Evolutionary conservation across 2,797 vertebrate genomes (phyloP), one percentile per base, ranked within the genome.

Genomic region (Sebastes glaucus): DNA sequence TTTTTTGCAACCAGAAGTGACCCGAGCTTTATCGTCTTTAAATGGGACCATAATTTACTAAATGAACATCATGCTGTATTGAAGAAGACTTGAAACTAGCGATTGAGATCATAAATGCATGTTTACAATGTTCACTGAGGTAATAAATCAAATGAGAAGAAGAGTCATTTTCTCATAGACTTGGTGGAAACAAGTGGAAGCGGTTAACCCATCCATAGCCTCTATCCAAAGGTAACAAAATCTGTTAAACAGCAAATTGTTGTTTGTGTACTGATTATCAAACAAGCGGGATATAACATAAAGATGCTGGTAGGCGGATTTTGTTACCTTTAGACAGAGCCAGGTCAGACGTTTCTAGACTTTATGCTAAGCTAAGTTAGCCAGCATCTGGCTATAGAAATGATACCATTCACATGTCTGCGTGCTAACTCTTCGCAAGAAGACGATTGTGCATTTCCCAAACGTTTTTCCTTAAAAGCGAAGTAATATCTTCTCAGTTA

Each of bases 331-430:
- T 49, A 14, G 38, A 1, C 38, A 42, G 38, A 42, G 38, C 14
- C 38, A 42, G 6, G 14, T 42, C 0, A 16, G 38, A 42, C 22
- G 46, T 53, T 69, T 23, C n/a, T 52, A 33, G 27, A 23, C 7
- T 55, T 33, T 3, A 16, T 1, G 30, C 66, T 55, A 55, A 33
- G 28, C 49, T 69, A 32, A 57, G n/a, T 35, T 35, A 35, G n/a
- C 11, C 46, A 49, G 18, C 46, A 0, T 1, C 46, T 49, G 46
- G 7, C 46, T 0, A n/a, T 49, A 49, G 46, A 46, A 46, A 0
- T 20, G 16, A 46, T 46, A 46, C 42, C 42, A 46, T 46, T 46
- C 42, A 46, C 42, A 11, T n/a, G n/a, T 22, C 53, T 56, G 1
- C 0, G 22, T 56, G 2, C 53, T 56, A 22, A 62, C 30, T 33